Evolutionary conservation across 2,113 vertebrate genomes (phyloP), one percentile per base, ranked within the genome.

Genomic region (Gadus chalcogrammus): DNA sequence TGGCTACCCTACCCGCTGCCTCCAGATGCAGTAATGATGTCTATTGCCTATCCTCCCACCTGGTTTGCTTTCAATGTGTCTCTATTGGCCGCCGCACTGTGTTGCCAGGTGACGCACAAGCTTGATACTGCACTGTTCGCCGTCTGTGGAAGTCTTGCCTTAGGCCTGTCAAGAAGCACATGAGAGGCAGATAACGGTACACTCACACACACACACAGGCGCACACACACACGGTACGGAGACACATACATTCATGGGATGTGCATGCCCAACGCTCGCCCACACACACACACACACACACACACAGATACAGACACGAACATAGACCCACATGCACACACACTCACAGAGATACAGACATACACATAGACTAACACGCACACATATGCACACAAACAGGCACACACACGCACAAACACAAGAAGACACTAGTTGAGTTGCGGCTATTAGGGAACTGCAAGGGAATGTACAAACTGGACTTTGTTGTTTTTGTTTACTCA

Each of bases 11-110:
- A 13, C 8, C 9, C 52, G 28, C 28, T 62, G 53, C 67, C 63
- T 69, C 22, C 52, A 28, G 27, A 69, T 75, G 61, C 63, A 59
- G 64, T 69, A 75, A 79, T 72, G 48, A 73, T 70, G 64, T 67
- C 64, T 63, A 24, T 60, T 70, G 59, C 58, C 66, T 35, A 35
- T 58, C 66, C 38, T 69, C 31, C 55, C 17, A 64, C 28, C 58
- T 61, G 17, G 20, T 58, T 48, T 2, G 27, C 31, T 61, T 5
- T 16, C 27, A 17, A 15, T 38, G 6, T 60, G 12, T 60, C 55
- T 59, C 55, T 31, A 9, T 9, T 13, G 42, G 8, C 42, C 42
- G 42, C 42, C 7, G 42, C 24, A 22, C 7, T 68, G 13, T 17
- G 15, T 28, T 24, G 27, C 38, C 22, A 24, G 0, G 52, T 35